Conservation (phyloP, 2,888 invertebrate genomes). For the Morpho deidamia region DNA sequence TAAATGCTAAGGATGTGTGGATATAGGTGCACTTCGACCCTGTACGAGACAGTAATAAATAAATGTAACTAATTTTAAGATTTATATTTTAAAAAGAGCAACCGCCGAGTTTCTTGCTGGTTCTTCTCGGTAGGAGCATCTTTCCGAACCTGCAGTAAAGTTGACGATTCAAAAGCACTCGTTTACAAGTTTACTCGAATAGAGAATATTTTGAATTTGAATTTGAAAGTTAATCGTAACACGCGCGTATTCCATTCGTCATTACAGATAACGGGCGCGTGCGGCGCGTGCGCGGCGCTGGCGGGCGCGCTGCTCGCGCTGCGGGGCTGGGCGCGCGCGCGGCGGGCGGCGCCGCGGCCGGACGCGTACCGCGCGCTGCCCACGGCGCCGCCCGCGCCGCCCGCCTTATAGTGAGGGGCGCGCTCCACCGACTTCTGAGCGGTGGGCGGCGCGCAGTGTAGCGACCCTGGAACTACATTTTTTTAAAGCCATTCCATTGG, state of each 20-base stretch:
- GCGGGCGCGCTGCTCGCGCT: constrained; percentile 33
- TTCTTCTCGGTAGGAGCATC: no score
- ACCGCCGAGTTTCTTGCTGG: no score
- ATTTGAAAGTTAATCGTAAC: constrained; percentile 1
- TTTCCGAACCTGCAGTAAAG: no score
- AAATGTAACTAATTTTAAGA: no score
- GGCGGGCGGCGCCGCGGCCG: constrained; percentile 42
- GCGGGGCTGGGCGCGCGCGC: constrained; percentile 33
- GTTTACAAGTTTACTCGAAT: no score
- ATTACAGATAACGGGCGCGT: constrained; percentile 21
- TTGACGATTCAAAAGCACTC: no score
- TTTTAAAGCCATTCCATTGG: constrained; percentile 6
- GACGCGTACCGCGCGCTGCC: constrained; percentile 13
- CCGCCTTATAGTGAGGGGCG: constrained; percentile 58
- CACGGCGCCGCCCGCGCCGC: constrained; percentile 30
- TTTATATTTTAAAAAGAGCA: no score
- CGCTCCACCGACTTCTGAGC: constrained; percentile 37
- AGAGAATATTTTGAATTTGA: no score
- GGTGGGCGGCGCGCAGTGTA: neutral
- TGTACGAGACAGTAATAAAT: no score
- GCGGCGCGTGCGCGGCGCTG: constrained; percentile 32
- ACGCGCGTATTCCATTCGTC: constrained; percentile 12
- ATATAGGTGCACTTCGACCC: no score
- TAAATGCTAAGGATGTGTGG: no score
- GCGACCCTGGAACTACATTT: neutral